Percentiles rank a stretch among this genome's conserved stretches.
Conservation (phyloP, 1,140 invertebrate species). For the Zaprionus inermis region DNA sequence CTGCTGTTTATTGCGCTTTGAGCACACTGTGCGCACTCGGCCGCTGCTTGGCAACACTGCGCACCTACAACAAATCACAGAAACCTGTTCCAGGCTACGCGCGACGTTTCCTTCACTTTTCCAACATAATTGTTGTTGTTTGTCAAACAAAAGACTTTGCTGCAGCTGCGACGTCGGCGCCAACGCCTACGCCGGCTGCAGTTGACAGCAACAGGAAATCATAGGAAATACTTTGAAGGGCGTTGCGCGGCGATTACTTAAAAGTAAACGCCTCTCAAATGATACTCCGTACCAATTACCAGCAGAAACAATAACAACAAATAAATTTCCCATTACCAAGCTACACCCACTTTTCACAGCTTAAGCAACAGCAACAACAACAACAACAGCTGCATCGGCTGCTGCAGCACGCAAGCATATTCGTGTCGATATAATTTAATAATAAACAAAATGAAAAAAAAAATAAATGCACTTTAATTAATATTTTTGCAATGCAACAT, state of each 20-base stretch:
- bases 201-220: conserved; percentile 44
- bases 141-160: conserved; percentile 61
- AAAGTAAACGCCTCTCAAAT: conserved; percentile 54
- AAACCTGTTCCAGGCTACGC: conserved; percentile 55
- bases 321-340: conserved; percentile 27
- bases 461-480: conserved; percentile 47
- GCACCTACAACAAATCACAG: conserved; percentile 55
- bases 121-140: conserved; percentile 49
- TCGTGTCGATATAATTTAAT: conserved; percentile 51
- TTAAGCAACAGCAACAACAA: conserved; percentile 17
- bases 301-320: background rate
- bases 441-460: conserved; percentile 10
- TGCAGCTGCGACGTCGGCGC: conserved; percentile 29
- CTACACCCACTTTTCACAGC: conserved; percentile 64
- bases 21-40: conserved; percentile 36
- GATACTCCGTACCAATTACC: conserved; percentile 48
- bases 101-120: conserved; percentile 30
- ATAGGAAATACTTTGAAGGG: conserved; percentile 58
- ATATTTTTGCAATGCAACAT: conserved; percentile 66
- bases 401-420: conserved; percentile 16
- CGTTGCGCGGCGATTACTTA: conserved; percentile 50
- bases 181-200: background rate
- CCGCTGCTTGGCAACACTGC: conserved; percentile 55
- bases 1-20: background rate
- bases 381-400: background rate